Conservation (phyloP, 2,888 invertebrate species). For the Aporophyla nigra region DNA sequence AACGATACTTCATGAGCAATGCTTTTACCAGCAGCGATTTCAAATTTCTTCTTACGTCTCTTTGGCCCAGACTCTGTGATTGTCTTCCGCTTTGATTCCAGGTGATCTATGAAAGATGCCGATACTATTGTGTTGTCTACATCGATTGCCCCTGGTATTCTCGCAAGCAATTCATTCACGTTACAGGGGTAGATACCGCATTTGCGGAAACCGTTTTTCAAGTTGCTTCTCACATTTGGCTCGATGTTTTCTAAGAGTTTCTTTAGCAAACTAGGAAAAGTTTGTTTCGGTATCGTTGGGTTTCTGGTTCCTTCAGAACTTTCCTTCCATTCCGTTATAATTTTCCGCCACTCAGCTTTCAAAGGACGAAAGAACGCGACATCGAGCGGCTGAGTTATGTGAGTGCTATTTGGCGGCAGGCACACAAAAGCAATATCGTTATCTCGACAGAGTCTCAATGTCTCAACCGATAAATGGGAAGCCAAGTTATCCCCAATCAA, state of each 20-base stretch:
- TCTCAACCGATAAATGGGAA: conserved; percentile 5
- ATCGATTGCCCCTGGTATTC: conserved; percentile 4
- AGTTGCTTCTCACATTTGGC: conserved; percentile 1
- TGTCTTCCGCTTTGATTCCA: conserved; percentile 3
- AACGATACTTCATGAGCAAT: conserved; percentile 3
- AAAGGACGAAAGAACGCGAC: conserved; percentile 8
- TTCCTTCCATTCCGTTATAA: not conserved
- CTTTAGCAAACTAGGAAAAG: conserved; percentile 7
- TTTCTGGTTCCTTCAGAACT: conserved; percentile 4
- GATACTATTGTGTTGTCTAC: not conserved
- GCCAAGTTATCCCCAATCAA: conserved; percentile 4
- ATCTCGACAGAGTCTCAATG: conserved; percentile 4
- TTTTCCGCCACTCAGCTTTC: conserved; percentile 7
- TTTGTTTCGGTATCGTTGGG: conserved; percentile 3
- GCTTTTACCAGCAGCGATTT: conserved; percentile 7
- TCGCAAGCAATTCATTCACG: not conserved
- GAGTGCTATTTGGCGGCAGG: conserved; percentile 4
- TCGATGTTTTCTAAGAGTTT: conserved; percentile 1
- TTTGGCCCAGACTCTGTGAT: conserved; percentile 2
- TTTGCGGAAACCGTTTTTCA: conserved; percentile 4
- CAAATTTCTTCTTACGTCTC: conserved; percentile 1
- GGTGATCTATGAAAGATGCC: conserved; percentile 6
- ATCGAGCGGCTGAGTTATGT: conserved; percentile 4
- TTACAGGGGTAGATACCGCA: conserved; percentile 10
- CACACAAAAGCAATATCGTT: conserved; percentile 3